These are phyloP conservation scores for Epirrhoe tristata DNA, from an alignment of 2,888 invertebrate genomes.

Conservation along the genomic window DNA sequence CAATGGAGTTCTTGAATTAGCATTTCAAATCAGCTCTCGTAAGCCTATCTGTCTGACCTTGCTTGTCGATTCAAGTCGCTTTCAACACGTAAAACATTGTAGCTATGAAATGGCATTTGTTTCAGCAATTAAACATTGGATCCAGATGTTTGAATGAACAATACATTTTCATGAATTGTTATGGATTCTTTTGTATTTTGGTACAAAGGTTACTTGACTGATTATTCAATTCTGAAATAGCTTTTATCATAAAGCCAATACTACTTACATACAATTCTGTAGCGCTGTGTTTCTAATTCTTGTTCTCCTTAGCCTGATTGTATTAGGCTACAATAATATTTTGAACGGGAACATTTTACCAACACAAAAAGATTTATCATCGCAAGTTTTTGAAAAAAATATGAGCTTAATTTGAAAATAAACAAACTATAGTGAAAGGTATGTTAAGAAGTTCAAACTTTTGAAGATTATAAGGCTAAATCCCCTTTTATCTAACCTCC, in stretches of 20 bases:
- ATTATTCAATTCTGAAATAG: too few species aligned
- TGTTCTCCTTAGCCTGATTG: too few species aligned
- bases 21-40: constrained; percentile 34
- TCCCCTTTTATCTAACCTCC: constrained; percentile 6
- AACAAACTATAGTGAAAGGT: background rate
- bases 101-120: constrained; percentile 18
- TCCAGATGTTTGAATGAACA: constrained; percentile 6
- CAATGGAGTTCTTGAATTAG: constrained; percentile 34
- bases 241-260: background rate
- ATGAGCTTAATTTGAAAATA: too few species aligned
- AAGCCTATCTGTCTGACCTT: constrained; percentile 31
- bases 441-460: background rate
- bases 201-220: too few species aligned
- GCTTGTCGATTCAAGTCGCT: constrained; percentile 24
- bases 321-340: too few species aligned
- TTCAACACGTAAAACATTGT: constrained; percentile 29
- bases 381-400: too few species aligned
- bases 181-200: too few species aligned
- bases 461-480: constrained; percentile 3
- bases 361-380: too few species aligned
- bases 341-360: too few species aligned
- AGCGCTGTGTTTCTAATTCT: too few species aligned
- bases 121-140: constrained; percentile 20
- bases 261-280: background rate
- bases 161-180: background rate